These are phyloP conservation scores for Yponomeuta malinellus DNA, from an alignment of 2,888 invertebrate species.

Conservation along the genomic window DNA sequence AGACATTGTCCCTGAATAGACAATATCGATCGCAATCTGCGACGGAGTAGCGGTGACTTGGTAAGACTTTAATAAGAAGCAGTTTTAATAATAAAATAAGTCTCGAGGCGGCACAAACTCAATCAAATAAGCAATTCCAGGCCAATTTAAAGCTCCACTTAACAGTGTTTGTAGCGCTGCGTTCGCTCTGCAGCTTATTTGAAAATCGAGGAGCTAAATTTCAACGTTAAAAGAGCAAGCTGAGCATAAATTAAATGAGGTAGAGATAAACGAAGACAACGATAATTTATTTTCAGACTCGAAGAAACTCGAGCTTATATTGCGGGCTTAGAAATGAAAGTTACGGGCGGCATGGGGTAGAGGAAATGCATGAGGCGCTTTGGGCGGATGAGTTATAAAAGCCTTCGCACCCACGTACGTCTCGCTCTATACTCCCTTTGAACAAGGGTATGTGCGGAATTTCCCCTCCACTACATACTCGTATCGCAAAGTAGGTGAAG, in stretches of 20 bases:
- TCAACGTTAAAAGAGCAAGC: constrained; percentile 7
- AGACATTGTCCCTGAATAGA: neutral
- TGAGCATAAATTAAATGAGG: constrained; percentile 12
- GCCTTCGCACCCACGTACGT: constrained; percentile 24
- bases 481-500: constrained; percentile 22
- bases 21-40: neutral
- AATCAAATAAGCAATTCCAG: constrained; percentile 12
- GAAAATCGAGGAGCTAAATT: constrained; percentile 12
- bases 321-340: constrained; percentile 11
- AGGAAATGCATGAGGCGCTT: constrained; percentile 27
- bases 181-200: constrained; percentile 7
- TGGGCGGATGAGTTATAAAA: constrained; percentile 29
- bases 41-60: neutral
- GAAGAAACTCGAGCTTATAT: constrained; percentile 8
- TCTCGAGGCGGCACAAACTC: neutral
- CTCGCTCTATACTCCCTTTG: constrained; percentile 30
- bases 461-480: constrained; percentile 18
- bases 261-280: constrained; percentile 13
- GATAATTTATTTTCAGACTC: constrained; percentile 11
- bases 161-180: constrained; percentile 5
- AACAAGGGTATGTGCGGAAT: constrained; percentile 34
- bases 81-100: constrained; percentile 1
- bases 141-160: constrained; percentile 9
- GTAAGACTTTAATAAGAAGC: neutral
- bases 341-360: constrained; percentile 14